A percentile compares a stretch with the other conserved stretches of the same genome.
Evolutionary conservation across 30 jellyfish, hydroid and myxozoan genomes (phyloP).

Genomic region (Hydractinia symbiolongicarpus): DNA sequence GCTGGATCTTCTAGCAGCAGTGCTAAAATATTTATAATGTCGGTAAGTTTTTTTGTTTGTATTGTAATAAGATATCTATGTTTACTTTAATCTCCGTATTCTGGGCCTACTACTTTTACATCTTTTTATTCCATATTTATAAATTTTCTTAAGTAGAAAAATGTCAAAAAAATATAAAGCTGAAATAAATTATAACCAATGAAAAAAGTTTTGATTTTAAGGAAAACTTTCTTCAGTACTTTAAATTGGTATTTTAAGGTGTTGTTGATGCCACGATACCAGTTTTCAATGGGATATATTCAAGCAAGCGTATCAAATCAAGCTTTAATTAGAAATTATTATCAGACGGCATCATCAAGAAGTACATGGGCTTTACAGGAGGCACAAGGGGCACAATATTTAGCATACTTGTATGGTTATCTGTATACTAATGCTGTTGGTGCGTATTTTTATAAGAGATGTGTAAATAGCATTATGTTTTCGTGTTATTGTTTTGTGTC

Average conservation of each 20-base stretch:
- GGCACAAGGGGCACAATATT: slow-evolving; percentile 51
- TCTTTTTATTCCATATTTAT: too few relatives aligned
- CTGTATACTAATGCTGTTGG: slow-evolving; percentile 37
- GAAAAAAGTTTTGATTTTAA: too few relatives aligned
- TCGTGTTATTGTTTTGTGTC: too few relatives aligned
- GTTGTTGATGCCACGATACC: slow-evolving; percentile 64
- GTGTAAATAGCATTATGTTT: not conserved
- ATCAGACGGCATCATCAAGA: slow-evolving; percentile 47
- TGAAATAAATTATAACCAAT: too few relatives aligned
- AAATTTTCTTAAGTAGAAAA: too few relatives aligned
- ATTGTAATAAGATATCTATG: too few relatives aligned
- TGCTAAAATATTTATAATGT: slow-evolving; percentile 51
- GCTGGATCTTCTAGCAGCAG: slow-evolving; percentile 37
- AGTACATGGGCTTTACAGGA: slow-evolving; percentile 48
- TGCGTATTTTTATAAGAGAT: slow-evolving; percentile 4
- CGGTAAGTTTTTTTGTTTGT: slow-evolving; percentile 54
- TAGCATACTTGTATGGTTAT: slow-evolving; percentile 51
- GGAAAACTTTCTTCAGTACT: too few relatives aligned
- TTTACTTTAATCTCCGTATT: too few relatives aligned
- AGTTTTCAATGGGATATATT: slow-evolving; percentile 41
- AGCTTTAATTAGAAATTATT: slow-evolving; percentile 33
- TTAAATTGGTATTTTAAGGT: slow-evolving; percentile 32
- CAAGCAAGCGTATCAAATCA: slow-evolving; percentile 41
- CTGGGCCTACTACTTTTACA: too few relatives aligned
- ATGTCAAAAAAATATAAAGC: too few relatives aligned